Base-by-base conservation (phyloP, 2,888 invertebrate species). In the Bombyx huttoni region DNA sequence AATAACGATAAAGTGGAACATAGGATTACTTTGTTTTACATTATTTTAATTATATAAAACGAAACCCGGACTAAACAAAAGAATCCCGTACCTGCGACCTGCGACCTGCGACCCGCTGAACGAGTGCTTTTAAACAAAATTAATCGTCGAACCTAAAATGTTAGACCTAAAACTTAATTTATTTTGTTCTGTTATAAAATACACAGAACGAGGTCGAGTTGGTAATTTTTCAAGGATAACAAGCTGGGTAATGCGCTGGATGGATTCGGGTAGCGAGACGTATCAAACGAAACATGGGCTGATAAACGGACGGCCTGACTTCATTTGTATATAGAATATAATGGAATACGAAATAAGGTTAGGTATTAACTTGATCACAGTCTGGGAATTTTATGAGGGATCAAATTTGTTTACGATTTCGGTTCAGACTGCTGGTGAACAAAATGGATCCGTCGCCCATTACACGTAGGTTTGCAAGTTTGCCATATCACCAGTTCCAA, bases 141-240 rank as follows among this genome's bases (percentile, higher is more conserved):
- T 40, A 5, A 40, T 40, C 24, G 24, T 24, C 7, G 40, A 40
- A 40, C 40, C 40, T 40, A 40, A 40, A 40, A 40, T 40, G 9
- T 24, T 40, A 40, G 40, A 12, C 40, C 2, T 8, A 40, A 12
- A 40, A 40, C 40, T 24, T 24, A 24, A 12, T 40, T 40, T 12
- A 40, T 40, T 40, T 40, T 12, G 40, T 24, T 24, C 24, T 40
- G 40, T 40, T 40, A 40, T 40, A 40, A 40, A 40, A 40, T 40
- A 3, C 40, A 10, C 9, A 40, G 40, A 40, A 24, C 24, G 24
- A 24, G 24, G 24, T 24, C 40, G 40, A 40, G 65, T 58, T 63
- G 63, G 61, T 59, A 68, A 81, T 81, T 79, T 81, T 77, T 82
- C 81, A 81, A 63, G 62, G 52, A 64, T 80, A 82, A 82, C 83